phyloP scores from a whole-genome alignment of 2,113 vertebrate genomes.

The Choloepus hoffmanni region DNA sequence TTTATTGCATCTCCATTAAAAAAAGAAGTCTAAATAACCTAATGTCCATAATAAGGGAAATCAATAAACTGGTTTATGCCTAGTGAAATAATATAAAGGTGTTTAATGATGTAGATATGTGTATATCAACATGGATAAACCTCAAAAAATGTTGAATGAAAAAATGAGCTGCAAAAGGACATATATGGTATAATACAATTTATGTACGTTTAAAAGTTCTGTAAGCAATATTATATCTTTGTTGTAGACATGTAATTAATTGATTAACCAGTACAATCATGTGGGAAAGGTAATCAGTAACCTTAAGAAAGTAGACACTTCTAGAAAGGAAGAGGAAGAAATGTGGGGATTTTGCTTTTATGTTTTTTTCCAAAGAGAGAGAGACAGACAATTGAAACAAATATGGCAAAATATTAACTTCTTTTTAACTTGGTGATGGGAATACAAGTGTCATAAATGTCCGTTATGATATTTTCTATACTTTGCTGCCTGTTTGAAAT shows the following conservation, averaged over 20 bases:
- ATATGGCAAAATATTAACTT: neutral
- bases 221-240: neutral
- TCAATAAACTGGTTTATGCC: slow-evolving; percentile 27
- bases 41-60: neutral
- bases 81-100: slow-evolving; percentile 39
- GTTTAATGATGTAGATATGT: neutral
- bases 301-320: slow-evolving; percentile 21
- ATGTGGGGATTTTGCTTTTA: neutral
- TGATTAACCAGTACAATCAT: slow-evolving; percentile 1
- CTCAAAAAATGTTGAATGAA: slow-evolving; percentile 8
- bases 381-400: neutral
- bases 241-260: neutral
- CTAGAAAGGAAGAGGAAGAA: neutral
- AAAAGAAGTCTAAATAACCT: neutral
- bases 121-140: neutral
- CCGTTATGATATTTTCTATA: neutral
- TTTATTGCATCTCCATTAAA: neutral
- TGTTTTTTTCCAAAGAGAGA: neutral
- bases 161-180: neutral
- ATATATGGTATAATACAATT: neutral
- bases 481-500: slow-evolving; percentile 32
- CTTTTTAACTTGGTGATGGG: neutral
- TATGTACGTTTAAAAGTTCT: neutral
- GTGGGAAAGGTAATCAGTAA: neutral
- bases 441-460: neutral